Percentiles rank a stretch among this genome's conserved stretches.
Conservation (phyloP, 2,797 vertebrate species). For the Apodemus agrarius region DNA sequence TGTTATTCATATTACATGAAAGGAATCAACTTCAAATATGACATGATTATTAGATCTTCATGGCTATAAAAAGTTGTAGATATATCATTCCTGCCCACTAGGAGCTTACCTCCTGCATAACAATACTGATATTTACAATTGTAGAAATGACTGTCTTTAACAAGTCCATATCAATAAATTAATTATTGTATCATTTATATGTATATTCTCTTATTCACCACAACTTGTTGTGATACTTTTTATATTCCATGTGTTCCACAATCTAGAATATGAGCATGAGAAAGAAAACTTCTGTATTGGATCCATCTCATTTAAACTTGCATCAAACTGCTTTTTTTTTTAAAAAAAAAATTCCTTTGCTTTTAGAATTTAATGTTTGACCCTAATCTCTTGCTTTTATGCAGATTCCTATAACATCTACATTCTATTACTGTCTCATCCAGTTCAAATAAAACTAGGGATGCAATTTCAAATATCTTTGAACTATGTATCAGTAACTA, state of each 20-base stretch:
- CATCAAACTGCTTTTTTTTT: background rate
- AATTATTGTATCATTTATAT: slow-evolving; percentile 11
- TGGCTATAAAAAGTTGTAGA: background rate
- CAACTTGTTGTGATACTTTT: slow-evolving; percentile 1
- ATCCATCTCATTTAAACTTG: slow-evolving; percentile 41
- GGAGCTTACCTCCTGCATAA: slow-evolving; percentile 74
- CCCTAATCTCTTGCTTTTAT: slow-evolving; percentile 32
- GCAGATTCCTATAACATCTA: background rate
- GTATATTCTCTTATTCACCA: slow-evolving; percentile 15
- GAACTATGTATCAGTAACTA: slow-evolving; percentile 10
- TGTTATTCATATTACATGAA: slow-evolving; percentile 43
- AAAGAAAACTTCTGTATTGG: background rate
- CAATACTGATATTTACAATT: slow-evolving; percentile 37
- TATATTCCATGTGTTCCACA: slow-evolving; percentile 21
- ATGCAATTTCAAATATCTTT: background rate
- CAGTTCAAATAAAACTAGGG: slow-evolving; percentile 20
- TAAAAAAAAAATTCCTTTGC: background rate
- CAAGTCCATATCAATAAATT: background rate
- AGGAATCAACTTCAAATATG: slow-evolving; percentile 41
- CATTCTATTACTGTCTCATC: background rate
- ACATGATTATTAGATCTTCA: background rate
- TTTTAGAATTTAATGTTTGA: slow-evolving; percentile 38
- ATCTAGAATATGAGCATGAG: background rate
- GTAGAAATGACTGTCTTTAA: slow-evolving; percentile 30
- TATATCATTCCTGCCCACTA: slow-evolving; percentile 63